Base-by-base conservation (phyloP, 2,113 vertebrate species). In the Peucedramus taeniatus region DNA sequence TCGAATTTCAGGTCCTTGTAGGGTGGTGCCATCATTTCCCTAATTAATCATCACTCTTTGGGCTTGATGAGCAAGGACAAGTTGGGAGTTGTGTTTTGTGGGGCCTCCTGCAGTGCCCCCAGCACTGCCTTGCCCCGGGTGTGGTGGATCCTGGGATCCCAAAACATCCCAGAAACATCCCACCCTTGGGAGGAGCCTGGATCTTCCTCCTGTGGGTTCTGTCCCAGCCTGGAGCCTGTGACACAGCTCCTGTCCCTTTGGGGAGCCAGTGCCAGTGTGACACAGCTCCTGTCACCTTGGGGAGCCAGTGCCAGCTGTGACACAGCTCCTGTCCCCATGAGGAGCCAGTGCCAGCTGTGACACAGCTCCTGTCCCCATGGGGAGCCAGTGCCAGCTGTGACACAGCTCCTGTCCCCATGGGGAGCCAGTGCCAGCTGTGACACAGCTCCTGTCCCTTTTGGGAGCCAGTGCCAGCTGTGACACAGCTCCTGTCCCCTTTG, bases 121-220 rank as follows among this genome's bases (percentile, higher is more conserved):
- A n/a, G 31, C 50, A 0, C 37, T 47, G 18, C 47, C 16, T 70
- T 21, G 35, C 6, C 60, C 24, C 12, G 21, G 1, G 0, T 7
- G 4, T 16, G 6, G 2, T 3, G 30, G 10, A 35, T 51, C 11
- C 30, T 3, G 1, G 63, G 33, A 18, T 1, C n/a, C n/a, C n/a
- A n/a, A n/a, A n/a, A n/a, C n/a, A n/a, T n/a, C n/a, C 60, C 24
- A 0, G 0, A 12, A 27, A 5, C 44, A 39, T 65, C 74, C 24
- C 12, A 3, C 14, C 54, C 49, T 20, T 1, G 14, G 1, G 12
- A 65, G n/a, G 42, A 31, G 11, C 22, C n/a, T 0, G 1, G 59
- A 3, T 49, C 20, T 26, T 44, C 39, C 54, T 74, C 23, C 37
- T 0, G 1, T 0, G 8, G 44, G 17, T 39, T 81, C 37, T 35